These are phyloP conservation scores for Listronotus bonariensis DNA, from an alignment of 1,140 invertebrate species.

Conservation along the genomic window DNA sequence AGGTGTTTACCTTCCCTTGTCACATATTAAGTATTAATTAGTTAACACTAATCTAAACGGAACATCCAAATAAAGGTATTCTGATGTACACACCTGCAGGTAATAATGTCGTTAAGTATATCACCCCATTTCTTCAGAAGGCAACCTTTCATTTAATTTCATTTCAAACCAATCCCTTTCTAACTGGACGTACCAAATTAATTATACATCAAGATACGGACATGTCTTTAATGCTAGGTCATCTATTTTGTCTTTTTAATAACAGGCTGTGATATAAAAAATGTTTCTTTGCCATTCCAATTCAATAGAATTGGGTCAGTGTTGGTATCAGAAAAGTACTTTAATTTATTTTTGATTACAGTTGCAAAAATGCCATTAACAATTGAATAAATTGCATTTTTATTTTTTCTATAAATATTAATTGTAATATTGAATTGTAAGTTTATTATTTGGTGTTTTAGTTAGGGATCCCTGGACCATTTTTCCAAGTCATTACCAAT, in stretches of 20 bases:
- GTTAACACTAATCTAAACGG: conserved; percentile 2
- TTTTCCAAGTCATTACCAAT: too few relatives aligned
- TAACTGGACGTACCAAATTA: conserved; percentile 12
- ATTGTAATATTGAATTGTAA: too few relatives aligned
- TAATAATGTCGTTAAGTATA: conserved; percentile 23
- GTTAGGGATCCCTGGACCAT: too few relatives aligned
- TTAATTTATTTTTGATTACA: too few relatives aligned
- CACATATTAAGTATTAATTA: not conserved
- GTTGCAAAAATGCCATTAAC: too few relatives aligned
- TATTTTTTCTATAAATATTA: too few relatives aligned
- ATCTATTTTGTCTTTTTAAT: conserved; percentile 22
- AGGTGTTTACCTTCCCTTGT: too few relatives aligned
- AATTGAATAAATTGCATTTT: too few relatives aligned
- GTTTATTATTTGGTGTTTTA: too few relatives aligned
- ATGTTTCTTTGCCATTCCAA: conserved; percentile 3
- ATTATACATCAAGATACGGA: conserved; percentile 18
- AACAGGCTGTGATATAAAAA: conserved; percentile 2
- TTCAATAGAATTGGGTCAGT: not conserved
- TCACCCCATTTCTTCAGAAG: conserved; percentile 20
- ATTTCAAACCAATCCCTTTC: conserved; percentile 12
- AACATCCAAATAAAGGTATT: conserved; percentile 13
- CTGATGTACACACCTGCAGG: conserved; percentile 9
- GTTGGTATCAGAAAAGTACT: too few relatives aligned
- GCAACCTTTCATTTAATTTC: conserved; percentile 18
- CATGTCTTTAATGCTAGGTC: conserved; percentile 18